These are phyloP conservation scores for Agrochola circellaris DNA, from an alignment of 2,888 invertebrate genomes.

Conservation along the genomic window DNA sequence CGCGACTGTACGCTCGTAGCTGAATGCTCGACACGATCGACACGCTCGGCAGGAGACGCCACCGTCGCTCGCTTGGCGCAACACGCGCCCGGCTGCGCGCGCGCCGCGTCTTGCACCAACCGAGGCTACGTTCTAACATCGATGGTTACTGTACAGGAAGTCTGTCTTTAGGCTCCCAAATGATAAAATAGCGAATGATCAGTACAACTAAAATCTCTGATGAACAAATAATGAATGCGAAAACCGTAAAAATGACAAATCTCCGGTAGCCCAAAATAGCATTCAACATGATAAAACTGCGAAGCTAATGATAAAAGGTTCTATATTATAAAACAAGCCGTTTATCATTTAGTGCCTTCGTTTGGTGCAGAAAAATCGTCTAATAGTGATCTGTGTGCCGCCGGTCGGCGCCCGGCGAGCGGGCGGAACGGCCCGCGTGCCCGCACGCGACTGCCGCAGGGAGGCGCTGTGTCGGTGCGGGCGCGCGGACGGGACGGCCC, in stretches of 20 bases:
- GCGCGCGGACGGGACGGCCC: constrained; percentile 45
- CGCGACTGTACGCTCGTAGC: constrained; percentile 78
- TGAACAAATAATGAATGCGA: constrained; percentile 75
- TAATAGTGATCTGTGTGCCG: constrained; percentile 80
- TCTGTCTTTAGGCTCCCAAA: constrained; percentile 87
- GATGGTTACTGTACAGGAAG: constrained; percentile 79
- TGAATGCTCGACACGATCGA: constrained; percentile 77
- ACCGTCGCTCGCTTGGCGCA: constrained; percentile 75
- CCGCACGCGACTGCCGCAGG: constrained; percentile 6
- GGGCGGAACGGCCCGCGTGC: constrained; percentile 17
- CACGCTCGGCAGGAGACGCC: constrained; percentile 72
- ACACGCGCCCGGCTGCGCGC: constrained; percentile 33
- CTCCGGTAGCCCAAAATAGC: constrained; percentile 73
- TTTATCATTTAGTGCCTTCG: constrained; percentile 90
- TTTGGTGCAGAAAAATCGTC: constrained; percentile 84
- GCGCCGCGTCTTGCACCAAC: constrained; percentile 72
- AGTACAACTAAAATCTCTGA: constrained; percentile 72
- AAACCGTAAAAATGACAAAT: constrained; percentile 70
- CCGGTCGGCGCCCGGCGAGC: constrained; percentile 70
- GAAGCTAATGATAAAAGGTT: constrained; percentile 77
- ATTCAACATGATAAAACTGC: constrained; percentile 82
- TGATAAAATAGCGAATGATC: constrained; percentile 88
- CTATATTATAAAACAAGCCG: constrained; percentile 80
- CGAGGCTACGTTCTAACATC: constrained; percentile 83
- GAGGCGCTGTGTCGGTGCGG: constrained; percentile 62